Evolutionary conservation across 2,888 invertebrate species (phyloP).

Genomic region (Tenthredo scrophulariae): DNA sequence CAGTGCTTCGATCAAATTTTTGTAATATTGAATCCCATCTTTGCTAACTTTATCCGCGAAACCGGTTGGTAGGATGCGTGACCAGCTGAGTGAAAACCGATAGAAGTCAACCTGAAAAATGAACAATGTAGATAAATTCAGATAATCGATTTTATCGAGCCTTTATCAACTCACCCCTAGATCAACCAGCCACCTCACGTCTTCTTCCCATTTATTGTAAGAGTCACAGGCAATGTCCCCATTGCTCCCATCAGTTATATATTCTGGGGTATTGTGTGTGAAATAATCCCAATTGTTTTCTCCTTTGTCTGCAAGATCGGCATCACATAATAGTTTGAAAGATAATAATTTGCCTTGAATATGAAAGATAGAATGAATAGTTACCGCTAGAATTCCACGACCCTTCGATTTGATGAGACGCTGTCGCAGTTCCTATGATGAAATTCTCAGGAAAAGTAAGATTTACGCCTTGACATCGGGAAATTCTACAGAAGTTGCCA

Average conservation of each 20-base stretch:
- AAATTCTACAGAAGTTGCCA: background rate
- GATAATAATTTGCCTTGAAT: background rate
- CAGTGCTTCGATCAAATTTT: conserved; percentile 86
- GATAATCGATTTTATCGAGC: background rate
- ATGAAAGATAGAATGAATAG: conserved; percentile 56
- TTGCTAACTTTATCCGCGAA: conserved; percentile 82
- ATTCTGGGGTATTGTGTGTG: conserved; percentile 79
- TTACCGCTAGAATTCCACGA: conserved; percentile 81
- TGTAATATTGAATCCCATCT: conserved; percentile 88
- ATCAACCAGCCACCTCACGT: conserved; percentile 58
- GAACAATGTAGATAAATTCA: background rate
- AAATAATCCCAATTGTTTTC: conserved; percentile 83
- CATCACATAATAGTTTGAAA: background rate
- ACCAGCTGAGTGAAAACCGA: conserved; percentile 65
- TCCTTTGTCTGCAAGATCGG: conserved; percentile 81
- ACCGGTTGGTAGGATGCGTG: conserved; percentile 66
- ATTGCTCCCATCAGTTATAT: conserved; percentile 81
- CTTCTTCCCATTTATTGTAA: conserved; percentile 84
- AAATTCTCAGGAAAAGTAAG: conserved; percentile 75
- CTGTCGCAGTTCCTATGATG: conserved; percentile 79
- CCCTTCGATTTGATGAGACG: conserved; percentile 81
- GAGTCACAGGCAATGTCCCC: conserved; percentile 86
- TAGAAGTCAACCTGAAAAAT: conserved; percentile 60
- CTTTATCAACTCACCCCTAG: conserved; percentile 56
- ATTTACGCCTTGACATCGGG: background rate